Conservation (phyloP, 2,888 invertebrate species). For the Drosophila borealis region DNA sequence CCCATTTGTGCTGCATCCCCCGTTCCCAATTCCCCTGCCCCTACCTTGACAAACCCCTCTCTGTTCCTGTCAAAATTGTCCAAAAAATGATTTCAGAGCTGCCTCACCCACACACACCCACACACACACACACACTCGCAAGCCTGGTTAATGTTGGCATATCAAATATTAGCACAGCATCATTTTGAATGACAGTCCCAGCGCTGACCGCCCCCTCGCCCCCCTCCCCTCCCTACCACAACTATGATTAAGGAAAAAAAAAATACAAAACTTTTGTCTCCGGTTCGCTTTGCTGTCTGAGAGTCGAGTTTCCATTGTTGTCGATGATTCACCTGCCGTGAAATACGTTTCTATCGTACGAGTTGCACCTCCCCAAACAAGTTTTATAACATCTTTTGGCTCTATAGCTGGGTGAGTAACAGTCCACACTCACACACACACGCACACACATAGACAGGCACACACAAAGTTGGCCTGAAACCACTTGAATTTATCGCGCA, state of each 20-base stretch:
- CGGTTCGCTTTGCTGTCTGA: constrained; percentile 14
- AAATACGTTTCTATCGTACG: constrained; percentile 38
- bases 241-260: not conserved
- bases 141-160: constrained; percentile 12
- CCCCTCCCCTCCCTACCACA: not conserved
- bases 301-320: constrained; percentile 26
- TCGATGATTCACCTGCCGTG: constrained; percentile 54
- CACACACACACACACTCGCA: constrained; percentile 36
- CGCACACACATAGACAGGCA: too few species aligned
- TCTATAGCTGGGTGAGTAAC: constrained; percentile 39
- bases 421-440: constrained; percentile 2
- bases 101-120: constrained; percentile 44
- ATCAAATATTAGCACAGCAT: constrained; percentile 58
- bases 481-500: constrained; percentile 50
- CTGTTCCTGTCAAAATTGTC: constrained; percentile 19
- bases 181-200: constrained; percentile 48
- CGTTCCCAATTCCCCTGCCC: not conserved
- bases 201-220: not conserved
- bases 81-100: constrained; percentile 45
- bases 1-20: constrained; percentile 3
- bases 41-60: not conserved
- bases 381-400: constrained; percentile 62
- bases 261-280: constrained; percentile 8
- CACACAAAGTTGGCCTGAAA: not conserved
- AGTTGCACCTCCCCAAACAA: constrained; percentile 47